phyloP scores from a whole-genome alignment of 2,113 vertebrate genomes.

The Himantopus leucocephalus region DNA sequence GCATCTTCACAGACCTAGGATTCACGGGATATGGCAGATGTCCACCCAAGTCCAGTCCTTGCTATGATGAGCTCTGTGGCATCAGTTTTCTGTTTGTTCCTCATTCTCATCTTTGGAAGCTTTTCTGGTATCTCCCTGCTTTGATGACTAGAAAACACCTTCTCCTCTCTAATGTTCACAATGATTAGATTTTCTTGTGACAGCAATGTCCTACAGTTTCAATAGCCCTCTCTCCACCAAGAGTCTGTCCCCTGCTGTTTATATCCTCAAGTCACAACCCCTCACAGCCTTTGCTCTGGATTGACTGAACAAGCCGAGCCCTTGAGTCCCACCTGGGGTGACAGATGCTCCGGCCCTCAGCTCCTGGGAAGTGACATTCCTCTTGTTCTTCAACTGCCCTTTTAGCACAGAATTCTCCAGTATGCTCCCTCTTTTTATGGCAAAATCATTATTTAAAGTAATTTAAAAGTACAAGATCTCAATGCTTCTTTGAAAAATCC shows the following conservation, averaged over 20 bases:
- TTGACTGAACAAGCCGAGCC: neutral
- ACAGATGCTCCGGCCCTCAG: neutral
- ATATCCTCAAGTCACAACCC: neutral
- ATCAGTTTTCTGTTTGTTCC: neutral
- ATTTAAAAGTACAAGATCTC: neutral
- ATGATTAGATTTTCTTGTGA: neutral
- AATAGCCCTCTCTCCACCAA: neutral
- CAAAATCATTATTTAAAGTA: neutral
- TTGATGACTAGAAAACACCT: neutral
- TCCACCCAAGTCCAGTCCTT: neutral
- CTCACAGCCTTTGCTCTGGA: neutral
- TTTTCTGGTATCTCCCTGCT: neutral
- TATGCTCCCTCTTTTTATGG: neutral
- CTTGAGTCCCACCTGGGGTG: neutral
- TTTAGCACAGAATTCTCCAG: neutral
- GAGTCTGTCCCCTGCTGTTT: neutral
- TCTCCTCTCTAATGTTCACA: neutral
- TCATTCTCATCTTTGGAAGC: neutral
- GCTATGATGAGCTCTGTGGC: neutral
- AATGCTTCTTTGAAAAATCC: neutral
- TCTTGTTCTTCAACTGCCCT: rapidly evolving
- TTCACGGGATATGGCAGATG: neutral
- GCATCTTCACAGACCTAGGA: neutral
- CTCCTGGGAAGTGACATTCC: neutral
- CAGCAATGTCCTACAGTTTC: neutral